Percentiles rank a stretch among this genome's conserved stretches.
phyloP scores from a whole-genome alignment of 2,797 vertebrate species.

The Lepidocolaptes lacrymiger region DNA sequence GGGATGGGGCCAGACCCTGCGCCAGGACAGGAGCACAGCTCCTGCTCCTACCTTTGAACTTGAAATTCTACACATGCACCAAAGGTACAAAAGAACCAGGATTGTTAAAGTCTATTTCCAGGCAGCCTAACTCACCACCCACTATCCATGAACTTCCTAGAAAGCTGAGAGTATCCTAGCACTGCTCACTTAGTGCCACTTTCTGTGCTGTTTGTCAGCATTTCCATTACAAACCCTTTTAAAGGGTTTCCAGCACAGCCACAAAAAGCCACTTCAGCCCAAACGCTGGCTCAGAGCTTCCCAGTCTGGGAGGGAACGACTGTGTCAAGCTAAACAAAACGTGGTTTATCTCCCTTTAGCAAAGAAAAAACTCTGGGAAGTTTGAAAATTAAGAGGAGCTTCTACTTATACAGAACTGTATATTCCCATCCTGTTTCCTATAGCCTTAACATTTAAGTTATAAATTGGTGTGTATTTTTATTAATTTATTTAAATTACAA shows the following conservation, averaged over 20 bases:
- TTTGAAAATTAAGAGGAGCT: background rate
- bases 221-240: constrained; percentile 70
- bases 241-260: constrained; percentile 64
- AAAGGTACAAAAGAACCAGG: background rate
- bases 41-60: background rate
- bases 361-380: background rate
- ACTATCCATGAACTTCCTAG: constrained; percentile 46
- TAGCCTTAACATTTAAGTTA: background rate
- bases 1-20: background rate
- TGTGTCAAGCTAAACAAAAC: constrained; percentile 69
- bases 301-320: background rate
- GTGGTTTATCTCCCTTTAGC: constrained; percentile 55
- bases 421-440: background rate
- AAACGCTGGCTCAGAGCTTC: constrained; percentile 40
- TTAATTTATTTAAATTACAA: background rate
- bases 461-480: background rate
- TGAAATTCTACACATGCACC: background rate
- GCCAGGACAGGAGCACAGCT: background rate
- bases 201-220: constrained; percentile 61
- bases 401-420: background rate
- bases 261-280: constrained; percentile 68
- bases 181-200: constrained; percentile 29
- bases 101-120: background rate
- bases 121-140: background rate
- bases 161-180: constrained; percentile 57